A percentile compares a stretch with the other conserved stretches of the same genome.
Conservation (phyloP, 2,797 vertebrate genomes). For the Avahi laniger region DNA sequence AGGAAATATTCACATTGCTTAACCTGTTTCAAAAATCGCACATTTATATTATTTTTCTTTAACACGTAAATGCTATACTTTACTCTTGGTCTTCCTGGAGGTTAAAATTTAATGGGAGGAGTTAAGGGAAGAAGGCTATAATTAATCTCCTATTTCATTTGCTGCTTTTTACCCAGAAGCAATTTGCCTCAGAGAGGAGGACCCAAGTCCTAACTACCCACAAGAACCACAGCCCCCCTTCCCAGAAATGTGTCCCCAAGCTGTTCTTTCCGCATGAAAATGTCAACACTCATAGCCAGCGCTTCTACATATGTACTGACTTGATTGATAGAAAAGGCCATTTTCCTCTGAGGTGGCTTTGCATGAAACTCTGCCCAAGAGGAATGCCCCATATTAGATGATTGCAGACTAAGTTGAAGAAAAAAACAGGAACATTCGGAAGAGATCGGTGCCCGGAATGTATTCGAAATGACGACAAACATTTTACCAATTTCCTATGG, state of each 20-base stretch:
- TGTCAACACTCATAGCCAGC: background rate
- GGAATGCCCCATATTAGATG: background rate
- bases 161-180: conserved; percentile 15
- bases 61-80: background rate
- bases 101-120: conserved; percentile 26
- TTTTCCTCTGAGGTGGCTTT: background rate
- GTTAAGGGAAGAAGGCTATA: background rate
- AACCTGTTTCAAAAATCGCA: conserved; percentile 25
- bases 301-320: background rate
- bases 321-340: background rate
- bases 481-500: conserved; percentile 9
- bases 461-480: background rate
- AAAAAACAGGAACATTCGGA: background rate
- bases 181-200: background rate
- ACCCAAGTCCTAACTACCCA: background rate
- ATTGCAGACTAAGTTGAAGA: background rate
- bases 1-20: conserved; percentile 3
- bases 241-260: background rate
- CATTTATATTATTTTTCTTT: conserved; percentile 11
- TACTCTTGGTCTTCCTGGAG: background rate
- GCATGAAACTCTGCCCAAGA: background rate
- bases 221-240: background rate
- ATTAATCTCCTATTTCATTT: conserved; percentile 49
- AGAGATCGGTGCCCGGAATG: background rate
- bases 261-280: conserved; percentile 9